These are phyloP conservation scores for Crocuta crocuta DNA, from an alignment of 2,113 vertebrate genomes.

Conservation along the genomic window DNA sequence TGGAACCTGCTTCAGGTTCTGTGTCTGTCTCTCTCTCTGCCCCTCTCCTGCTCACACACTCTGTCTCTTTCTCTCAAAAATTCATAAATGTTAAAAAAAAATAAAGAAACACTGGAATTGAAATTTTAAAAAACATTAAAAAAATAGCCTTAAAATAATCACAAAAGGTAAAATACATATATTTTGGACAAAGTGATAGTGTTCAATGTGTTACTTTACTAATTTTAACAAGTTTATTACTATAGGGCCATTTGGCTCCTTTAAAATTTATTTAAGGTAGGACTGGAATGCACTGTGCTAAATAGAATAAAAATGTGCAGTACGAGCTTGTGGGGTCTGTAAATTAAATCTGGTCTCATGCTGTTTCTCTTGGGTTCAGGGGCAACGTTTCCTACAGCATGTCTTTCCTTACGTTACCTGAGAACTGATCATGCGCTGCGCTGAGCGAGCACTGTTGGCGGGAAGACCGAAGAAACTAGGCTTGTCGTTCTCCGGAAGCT, in stretches of 20 bases:
- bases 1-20: no score
- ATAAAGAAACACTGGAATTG: neutral
- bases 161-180: neutral
- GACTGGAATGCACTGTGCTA: neutral
- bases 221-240: slow-evolving; percentile 1
- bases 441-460: slow-evolving; percentile 96
- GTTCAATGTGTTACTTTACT: neutral
- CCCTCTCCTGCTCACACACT: no score
- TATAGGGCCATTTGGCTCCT: neutral
- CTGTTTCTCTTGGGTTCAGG: neutral
- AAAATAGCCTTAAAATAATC: neutral
- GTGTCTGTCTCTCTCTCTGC: no score
- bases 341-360: neutral
- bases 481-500: slow-evolving; percentile 96
- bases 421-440: slow-evolving; percentile 95
- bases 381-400: neutral
- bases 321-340: neutral
- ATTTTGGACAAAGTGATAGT: neutral
- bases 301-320: neutral
- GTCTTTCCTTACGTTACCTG: slow-evolving; percentile 87
- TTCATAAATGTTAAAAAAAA: no score
- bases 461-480: slow-evolving; percentile 97
- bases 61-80: no score
- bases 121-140: neutral
- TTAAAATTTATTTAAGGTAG: slow-evolving; percentile 20